Conservation (phyloP, 2,888 invertebrate species). For the Hypercompe scribonia region DNA sequence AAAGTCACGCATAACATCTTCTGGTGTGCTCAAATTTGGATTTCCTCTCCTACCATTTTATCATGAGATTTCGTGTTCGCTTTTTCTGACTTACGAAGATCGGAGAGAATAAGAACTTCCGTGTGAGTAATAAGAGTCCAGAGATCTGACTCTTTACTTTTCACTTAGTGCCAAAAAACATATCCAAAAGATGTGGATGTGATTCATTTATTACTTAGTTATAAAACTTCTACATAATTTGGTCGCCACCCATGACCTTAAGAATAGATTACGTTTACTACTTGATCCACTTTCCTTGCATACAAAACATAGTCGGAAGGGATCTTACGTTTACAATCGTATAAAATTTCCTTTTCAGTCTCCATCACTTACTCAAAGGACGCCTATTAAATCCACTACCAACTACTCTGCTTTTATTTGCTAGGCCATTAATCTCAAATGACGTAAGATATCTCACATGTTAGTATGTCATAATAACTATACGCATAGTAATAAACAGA, state of each 20-base stretch:
- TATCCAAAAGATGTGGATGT: not conserved
- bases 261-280: not conserved
- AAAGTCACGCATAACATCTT: not conserved
- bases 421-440: constrained; percentile 25
- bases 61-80: not conserved
- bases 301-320: not conserved
- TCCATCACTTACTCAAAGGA: not conserved
- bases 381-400: not conserved
- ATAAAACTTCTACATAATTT: not conserved
- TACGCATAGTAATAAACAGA: constrained; percentile 60
- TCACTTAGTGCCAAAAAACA: not conserved
- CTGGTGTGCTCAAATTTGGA: not conserved
- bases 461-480: constrained; percentile 49
- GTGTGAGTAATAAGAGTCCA: not conserved
- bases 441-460: constrained; percentile 57
- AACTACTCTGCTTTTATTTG: not conserved
- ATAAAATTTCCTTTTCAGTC: not conserved
- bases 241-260: not conserved
- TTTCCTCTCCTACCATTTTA: not conserved
- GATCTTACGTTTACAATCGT: not conserved
- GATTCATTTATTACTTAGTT: not conserved
- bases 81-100: not conserved
- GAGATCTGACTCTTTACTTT: not conserved
- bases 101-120: not conserved
- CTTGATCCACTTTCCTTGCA: not conserved